Conservation (phyloP, 2,113 vertebrate species). For the Pollachius pollachius region DNA sequence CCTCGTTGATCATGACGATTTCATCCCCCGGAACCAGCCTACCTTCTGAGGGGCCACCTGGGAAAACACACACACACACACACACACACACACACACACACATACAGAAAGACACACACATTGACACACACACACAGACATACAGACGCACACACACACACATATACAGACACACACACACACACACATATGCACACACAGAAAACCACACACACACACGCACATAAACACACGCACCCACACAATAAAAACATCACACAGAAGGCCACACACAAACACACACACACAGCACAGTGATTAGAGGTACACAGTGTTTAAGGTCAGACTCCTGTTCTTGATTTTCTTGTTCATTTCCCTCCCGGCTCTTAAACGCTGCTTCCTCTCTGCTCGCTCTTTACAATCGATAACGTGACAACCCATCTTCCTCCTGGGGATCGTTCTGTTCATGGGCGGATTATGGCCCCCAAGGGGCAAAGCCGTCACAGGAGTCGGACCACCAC, state of each 20-base stretch:
- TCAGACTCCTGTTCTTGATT: slow-evolving; percentile 18
- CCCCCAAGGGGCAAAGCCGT: no score
- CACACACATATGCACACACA: background rate
- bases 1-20: slow-evolving; percentile 99
- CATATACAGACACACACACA: slow-evolving; percentile 14
- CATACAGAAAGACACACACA: slow-evolving; percentile 18
- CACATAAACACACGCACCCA: slow-evolving; percentile 15
- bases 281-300: slow-evolving; percentile 37
- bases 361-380: slow-evolving; percentile 40
- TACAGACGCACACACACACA: slow-evolving; percentile 24
- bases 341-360: slow-evolving; percentile 7
- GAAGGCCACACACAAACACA: slow-evolving; percentile 21
- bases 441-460: no score
- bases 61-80: slow-evolving; percentile 39
- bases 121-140: slow-evolving; percentile 20
- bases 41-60: slow-evolving; percentile 96
- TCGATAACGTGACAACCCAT: no score
- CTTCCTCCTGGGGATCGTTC: no score
- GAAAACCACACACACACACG: slow-evolving; percentile 21
- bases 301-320: slow-evolving; percentile 13
- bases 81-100: slow-evolving; percentile 17
- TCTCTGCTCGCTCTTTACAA: slow-evolving; percentile 14
- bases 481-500: slow-evolving; percentile 2
- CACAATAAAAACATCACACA: slow-evolving; percentile 4
- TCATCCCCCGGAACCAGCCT: slow-evolving; percentile 95